Base-by-base conservation (phyloP, 2,888 invertebrate genomes). In the Sphaerophoria taeniata region DNA sequence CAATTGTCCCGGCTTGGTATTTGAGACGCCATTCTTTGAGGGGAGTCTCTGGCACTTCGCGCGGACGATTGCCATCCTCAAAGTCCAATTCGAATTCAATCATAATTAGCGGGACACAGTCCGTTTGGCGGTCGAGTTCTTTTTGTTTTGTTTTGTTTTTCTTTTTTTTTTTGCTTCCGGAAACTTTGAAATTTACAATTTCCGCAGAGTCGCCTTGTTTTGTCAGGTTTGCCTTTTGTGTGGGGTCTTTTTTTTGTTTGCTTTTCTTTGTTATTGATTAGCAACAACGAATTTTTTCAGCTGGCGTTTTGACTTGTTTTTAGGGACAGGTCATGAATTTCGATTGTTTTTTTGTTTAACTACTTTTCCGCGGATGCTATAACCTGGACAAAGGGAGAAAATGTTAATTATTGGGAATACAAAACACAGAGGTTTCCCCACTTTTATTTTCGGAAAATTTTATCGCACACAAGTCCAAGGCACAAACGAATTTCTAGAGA, bases 21-120 rank as follows among this genome's bases (percentile, higher is more conserved):
- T 91, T 91, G 9, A 91, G 89, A 78, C 92, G 90, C 92, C 92
- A 92, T 87, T 92, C 90, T 88, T 92, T 92, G 12, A 92, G 77
- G 11, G 91, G 91, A 31, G 90, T 89, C 70, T 87, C 89, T 12
- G 84, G 45, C 4, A 77, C 76, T n/a, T 81, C 81, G 14, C 80
- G 77, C 34, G 80, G 84, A 72, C 84, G 84, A 11, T 70, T 63
- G n/a, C 72, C 84, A 33, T 84, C 84, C 49, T 84, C 84, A 33
- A 67, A 53, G 39, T 67, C 67, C 67, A 84, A 76, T 56, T 84
- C 80, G 14, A 84, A 75, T 61, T 80, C 80, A 72, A 84, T 76
- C 79, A 84, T 83, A 24, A 43, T 84, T 24, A 24, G 24, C 24
- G 24, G 24, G 0, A 11, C 12, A 9, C 9, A 11, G 11, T 24